Base-by-base conservation (phyloP, 2,113 vertebrate genomes). In the Rhea pennata region DNA sequence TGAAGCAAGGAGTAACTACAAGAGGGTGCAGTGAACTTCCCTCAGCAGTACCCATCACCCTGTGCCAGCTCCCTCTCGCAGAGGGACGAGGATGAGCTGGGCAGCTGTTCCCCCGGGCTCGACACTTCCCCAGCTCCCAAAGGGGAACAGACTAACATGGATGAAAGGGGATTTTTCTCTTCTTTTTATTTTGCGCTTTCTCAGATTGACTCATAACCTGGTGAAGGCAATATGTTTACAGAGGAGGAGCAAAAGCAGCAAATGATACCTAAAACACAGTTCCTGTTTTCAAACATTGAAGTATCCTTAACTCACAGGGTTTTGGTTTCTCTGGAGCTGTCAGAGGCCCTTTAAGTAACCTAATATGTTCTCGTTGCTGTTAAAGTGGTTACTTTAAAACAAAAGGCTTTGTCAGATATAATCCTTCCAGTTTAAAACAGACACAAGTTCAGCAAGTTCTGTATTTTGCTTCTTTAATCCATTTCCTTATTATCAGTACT, bases 401-500 rank as follows among this genome's bases (percentile, higher is more conserved):
- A 98, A 97, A 97, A 95, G 94, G 27, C 39, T 86, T 86, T 93
- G 83, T 93, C 16, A 42, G 74, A 84, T 78, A 56, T 93, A 98
- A 97, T 95, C 95, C 91, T 95, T 92, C 6, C 46, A 80, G 89
- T 97, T 96, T 97, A 94, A 96, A 96, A 96, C 83, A 96, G 93
- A 97, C 96, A 97, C 95, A 90, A 95, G 96, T 96, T 94, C 50
- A 92, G 92, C 67, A 1, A 97, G 97, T 97, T 97, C 96, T 96
- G 77, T 87, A 94, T 96, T 97, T 97, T 94, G 76, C 70, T 96
- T 96, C 93, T 97, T 90, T 97, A 97, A 93, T 96, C 95, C 50
- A 75, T 94, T 98, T 98, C 97, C 96, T 97, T 96, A 97, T 97
- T 95, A 94, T 71, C 84, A 77, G 20, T 36, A 84, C 86, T 97